A percentile compares a stretch with the other conserved stretches of the same genome.
These are phyloP conservation scores for Odontomyia ornata DNA, from an alignment of 2,888 invertebrate species.

Conservation along the genomic window DNA sequence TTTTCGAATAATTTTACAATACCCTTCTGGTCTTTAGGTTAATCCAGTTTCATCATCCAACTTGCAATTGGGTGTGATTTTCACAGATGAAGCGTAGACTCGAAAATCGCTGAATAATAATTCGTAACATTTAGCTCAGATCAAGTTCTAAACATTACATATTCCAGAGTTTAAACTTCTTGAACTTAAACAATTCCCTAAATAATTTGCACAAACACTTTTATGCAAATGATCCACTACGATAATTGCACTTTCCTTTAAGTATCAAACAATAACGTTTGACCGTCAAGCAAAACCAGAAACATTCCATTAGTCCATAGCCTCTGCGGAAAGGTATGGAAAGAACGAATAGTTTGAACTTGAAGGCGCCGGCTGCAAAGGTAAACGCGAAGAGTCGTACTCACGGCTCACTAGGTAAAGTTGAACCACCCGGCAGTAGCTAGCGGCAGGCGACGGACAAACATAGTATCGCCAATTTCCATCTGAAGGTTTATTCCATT, in stretches of 20 bases:
- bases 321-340: constrained; percentile 11
- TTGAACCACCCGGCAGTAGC: constrained; percentile 21
- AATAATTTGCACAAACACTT: too few relatives aligned
- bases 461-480: constrained; percentile 16
- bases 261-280: constrained; percentile 17
- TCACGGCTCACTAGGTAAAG: constrained; percentile 4
- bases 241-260: constrained; percentile 25
- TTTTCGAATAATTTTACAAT: too few relatives aligned
- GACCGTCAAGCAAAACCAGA: constrained; percentile 23
- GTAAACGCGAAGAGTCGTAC: constrained; percentile 1
- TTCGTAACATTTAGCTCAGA: too few relatives aligned
- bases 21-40: too few relatives aligned
- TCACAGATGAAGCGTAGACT: too few relatives aligned
- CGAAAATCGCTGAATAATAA: too few relatives aligned
- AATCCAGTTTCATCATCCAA: too few relatives aligned
- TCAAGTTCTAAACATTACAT: too few relatives aligned
- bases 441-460: neutral
- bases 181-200: too few relatives aligned
- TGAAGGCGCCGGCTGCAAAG: constrained; percentile 3
- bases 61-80: too few relatives aligned
- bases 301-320: constrained; percentile 33
- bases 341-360: constrained; percentile 11
- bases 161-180: too few relatives aligned
- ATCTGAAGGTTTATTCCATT: constrained; percentile 37
- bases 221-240: neutral